These are phyloP conservation scores for Tamias sibiricus DNA, from an alignment of 2,113 vertebrate species.

Conservation along the genomic window DNA sequence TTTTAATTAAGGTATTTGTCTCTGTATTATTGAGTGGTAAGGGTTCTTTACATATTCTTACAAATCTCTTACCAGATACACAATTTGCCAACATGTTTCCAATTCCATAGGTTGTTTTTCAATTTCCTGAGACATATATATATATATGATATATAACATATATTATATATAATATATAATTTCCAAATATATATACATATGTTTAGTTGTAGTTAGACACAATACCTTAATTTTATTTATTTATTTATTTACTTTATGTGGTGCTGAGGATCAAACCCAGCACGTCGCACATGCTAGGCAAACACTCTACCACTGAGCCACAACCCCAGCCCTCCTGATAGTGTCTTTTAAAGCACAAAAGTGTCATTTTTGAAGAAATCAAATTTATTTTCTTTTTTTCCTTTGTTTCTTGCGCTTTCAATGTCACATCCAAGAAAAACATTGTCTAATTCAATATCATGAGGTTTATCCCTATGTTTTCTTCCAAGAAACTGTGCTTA, in stretches of 20 bases:
- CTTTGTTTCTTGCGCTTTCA: neutral
- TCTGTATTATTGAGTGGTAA: neutral
- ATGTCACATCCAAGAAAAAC: neutral
- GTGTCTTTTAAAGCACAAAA: neutral
- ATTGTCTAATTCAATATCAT: neutral
- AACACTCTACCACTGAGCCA: too few relatives aligned
- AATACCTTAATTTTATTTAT: too few relatives aligned
- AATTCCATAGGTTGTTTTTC: neutral
- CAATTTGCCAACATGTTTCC: neutral
- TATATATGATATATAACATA: too few relatives aligned
- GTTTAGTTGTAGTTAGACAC: too few relatives aligned
- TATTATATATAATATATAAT: too few relatives aligned
- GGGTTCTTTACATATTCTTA: conserved; percentile 34
- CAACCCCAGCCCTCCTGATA: neutral
- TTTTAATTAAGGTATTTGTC: neutral
- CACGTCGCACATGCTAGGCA: too few relatives aligned
- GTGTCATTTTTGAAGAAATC: neutral
- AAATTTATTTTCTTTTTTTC: neutral
- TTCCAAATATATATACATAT: too few relatives aligned
- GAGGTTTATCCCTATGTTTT: neutral
- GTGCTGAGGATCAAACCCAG: too few relatives aligned
- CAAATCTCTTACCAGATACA: neutral
- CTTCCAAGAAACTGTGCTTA: neutral
- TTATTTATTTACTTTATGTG: too few relatives aligned
- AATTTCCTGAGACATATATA: too few relatives aligned